phyloP scores from a whole-genome alignment of 2,113 vertebrate species.

The Cynopterus brachyotis region DNA sequence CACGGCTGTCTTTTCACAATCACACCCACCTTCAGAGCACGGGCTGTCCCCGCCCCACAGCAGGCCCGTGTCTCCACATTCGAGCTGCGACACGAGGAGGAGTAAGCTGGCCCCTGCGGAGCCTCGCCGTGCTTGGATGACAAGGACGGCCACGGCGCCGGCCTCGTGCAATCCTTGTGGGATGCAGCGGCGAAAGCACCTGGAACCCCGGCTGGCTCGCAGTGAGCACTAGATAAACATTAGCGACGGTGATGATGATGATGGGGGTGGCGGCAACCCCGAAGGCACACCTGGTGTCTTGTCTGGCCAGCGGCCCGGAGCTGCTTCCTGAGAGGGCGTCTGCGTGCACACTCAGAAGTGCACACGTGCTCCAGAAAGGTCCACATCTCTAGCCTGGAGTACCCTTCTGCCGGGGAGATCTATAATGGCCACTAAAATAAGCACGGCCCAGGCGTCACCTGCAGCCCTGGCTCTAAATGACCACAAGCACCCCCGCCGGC shows the following conservation, averaged over 20 bases:
- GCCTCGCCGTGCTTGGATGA: rapidly evolving
- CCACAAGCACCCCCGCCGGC: rapidly evolving
- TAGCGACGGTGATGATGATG: rapidly evolving
- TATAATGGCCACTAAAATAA: rapidly evolving
- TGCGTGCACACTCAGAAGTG: background rate
- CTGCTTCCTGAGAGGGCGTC: background rate
- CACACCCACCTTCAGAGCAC: background rate
- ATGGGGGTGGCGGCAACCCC: rapidly evolving
- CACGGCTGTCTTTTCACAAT: background rate
- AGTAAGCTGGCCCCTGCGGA: rapidly evolving
- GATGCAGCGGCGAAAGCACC: rapidly evolving
- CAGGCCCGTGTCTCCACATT: background rate
- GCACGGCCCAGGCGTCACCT: rapidly evolving
- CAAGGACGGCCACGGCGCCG: rapidly evolving
- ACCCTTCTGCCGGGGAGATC: background rate
- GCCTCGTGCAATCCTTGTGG: rapidly evolving
- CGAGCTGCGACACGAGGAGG: rapidly evolving
- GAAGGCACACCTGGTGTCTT: no score
- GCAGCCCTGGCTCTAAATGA: background rate
- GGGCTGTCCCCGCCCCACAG: no score
- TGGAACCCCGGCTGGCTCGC: rapidly evolving
- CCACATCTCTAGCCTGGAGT: rapidly evolving
- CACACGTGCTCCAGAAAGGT: background rate
- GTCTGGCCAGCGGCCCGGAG: background rate
- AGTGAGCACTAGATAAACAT: background rate